A percentile compares a stretch with the other conserved stretches of the same genome.
Evolutionary conservation across 1,140 invertebrate genomes (phyloP).

Genomic region (Neotoxoptera formosana): DNA sequence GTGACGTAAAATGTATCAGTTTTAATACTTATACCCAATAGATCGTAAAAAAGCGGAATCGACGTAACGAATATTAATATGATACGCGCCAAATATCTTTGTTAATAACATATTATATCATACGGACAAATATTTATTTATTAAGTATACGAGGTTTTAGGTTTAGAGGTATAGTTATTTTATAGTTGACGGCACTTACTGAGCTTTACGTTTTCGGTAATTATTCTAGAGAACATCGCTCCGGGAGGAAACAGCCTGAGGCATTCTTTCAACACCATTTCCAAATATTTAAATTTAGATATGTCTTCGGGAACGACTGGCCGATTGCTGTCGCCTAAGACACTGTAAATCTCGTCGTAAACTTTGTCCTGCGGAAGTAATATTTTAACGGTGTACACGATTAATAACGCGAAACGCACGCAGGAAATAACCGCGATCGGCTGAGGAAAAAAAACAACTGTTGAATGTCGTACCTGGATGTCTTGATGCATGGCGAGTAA

Average conservation of each 20-base stretch:
- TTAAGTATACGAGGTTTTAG: neutral
- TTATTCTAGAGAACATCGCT: slow-evolving; percentile 67
- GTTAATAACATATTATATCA: too few relatives aligned
- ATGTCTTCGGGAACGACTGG: slow-evolving; percentile 68
- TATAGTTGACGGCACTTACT: neutral
- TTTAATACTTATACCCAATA: too few relatives aligned
- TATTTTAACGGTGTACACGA: neutral
- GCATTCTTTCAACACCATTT: slow-evolving; percentile 71
- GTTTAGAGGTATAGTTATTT: neutral
- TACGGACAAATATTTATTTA: neutral
- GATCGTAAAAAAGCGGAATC: too few relatives aligned
- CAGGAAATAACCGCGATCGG: too few relatives aligned
- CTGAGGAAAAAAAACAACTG: neutral
- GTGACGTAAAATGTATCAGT: too few relatives aligned
- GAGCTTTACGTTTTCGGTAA: slow-evolving; percentile 65
- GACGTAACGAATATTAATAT: neutral
- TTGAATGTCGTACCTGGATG: slow-evolving; percentile 65
- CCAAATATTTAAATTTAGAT: slow-evolving; percentile 68
- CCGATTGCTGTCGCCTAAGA: slow-evolving; percentile 65
- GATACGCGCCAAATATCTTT: neutral
- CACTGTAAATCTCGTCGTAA: slow-evolving; percentile 60
- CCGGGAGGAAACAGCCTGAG: slow-evolving; percentile 70
- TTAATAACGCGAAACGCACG: neutral
- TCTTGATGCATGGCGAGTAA: slow-evolving; percentile 70
- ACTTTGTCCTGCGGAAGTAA: slow-evolving; percentile 57